These are phyloP conservation scores for Malaclemys terrapin DNA, from an alignment of 2,113 vertebrate genomes.

Conservation along the genomic window DNA sequence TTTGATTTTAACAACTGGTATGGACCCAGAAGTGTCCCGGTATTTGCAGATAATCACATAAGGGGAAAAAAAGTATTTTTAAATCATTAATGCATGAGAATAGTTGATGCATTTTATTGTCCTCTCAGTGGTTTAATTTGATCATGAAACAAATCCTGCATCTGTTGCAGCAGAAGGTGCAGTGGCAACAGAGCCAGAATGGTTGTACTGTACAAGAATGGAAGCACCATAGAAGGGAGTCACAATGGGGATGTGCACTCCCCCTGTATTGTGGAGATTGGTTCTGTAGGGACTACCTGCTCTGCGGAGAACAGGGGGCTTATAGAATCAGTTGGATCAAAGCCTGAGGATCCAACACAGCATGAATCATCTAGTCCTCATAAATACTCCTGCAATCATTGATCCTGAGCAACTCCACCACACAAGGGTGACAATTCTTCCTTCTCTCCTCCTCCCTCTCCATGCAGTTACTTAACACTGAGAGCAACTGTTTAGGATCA, in stretches of 20 bases:
- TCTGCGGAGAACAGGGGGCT: not conserved
- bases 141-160: not conserved
- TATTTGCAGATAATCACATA: constrained; percentile 38
- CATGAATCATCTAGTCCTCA: constrained; percentile 10
- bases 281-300: not conserved
- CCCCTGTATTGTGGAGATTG: not conserved
- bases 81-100: constrained; percentile 27
- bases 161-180: constrained; percentile 19
- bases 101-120: constrained; percentile 5
- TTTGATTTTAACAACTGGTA: constrained; percentile 47
- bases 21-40: constrained; percentile 23
- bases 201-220: not conserved
- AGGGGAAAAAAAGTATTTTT: constrained; percentile 3
- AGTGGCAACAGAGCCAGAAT: not conserved
- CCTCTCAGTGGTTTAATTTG: not conserved
- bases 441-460: not conserved
- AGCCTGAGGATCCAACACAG: not conserved
- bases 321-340: not conserved
- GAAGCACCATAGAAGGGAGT: not conserved
- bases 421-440: not conserved
- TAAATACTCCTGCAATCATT: not conserved
- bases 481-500: not conserved
- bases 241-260: not conserved
- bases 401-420: not conserved
- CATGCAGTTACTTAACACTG: not conserved